Base-by-base conservation (phyloP, 1,140 invertebrate species). In the Laupala kohalensis region DNA sequence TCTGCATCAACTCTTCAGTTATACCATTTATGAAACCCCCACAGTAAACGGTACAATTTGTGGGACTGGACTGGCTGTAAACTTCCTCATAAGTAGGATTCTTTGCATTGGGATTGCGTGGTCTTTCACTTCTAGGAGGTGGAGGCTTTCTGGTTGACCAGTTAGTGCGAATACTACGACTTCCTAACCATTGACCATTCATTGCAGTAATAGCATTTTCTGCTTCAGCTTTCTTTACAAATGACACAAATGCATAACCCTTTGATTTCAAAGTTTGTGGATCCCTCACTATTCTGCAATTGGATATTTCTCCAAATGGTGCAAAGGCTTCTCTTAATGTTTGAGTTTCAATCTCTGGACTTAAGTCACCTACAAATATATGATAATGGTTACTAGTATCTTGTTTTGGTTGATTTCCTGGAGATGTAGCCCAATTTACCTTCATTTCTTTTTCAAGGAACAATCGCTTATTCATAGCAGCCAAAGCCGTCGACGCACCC, bases 171-270 rank as follows among this genome's bases (percentile, higher is more conserved):
- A 99, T 99, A 78, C 95, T 95, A 74, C 97, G 87, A 68, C 93
- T 95, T 4, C 98, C 98, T 64, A 99, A 85, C 97, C 97, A 99
- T 81, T 99, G 97, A 6, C 97, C 97, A 81, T 99, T 99, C 98
- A 99, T 99, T 69, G 92, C 89, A 72, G 90, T 86, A 74, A 99
- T 99, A 69, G 98, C 98, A 76, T 91, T 92, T 83, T 99, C 97
- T 6, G 98, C 98, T 81, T 99, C 97, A 78, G 93, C 91, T 85
- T 98, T 98, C 82, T 98, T 98, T 23, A 98, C 94, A 83, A 98
- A 99, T 26, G 97, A 99, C 6, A 99, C 96, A 83, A 99, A 99
- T 28, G 97, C 97, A 84, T 99, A 99, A 71, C 97, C 97, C 85
- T 99, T 99, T 75, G 96, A 98, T 85, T 99, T 99, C 78, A 97